Percentiles rank a stretch among this genome's conserved stretches.
Evolutionary conservation across 2,888 invertebrate genomes (phyloP).

Genomic region (Neria commutata): DNA sequence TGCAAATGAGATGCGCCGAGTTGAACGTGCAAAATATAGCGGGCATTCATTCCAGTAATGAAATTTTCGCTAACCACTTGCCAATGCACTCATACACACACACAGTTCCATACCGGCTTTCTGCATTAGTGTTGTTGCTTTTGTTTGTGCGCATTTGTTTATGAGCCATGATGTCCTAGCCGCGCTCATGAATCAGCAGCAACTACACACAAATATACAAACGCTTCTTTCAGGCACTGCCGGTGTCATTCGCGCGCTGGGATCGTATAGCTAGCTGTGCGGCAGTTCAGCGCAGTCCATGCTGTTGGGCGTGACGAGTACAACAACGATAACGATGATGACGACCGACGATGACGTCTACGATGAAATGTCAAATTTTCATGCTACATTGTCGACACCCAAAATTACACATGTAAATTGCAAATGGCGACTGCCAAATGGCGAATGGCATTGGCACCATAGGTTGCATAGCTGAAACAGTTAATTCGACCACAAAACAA

Average conservation of each 20-base stretch:
- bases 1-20: too few species aligned
- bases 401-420: constrained; percentile 56
- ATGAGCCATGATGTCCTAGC: constrained; percentile 22
- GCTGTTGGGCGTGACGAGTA: constrained; percentile 1
- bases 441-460: constrained; percentile 14
- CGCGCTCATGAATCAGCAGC: constrained; percentile 15
- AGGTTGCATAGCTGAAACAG: constrained; percentile 5
- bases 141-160: constrained; percentile 27
- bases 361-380: constrained; percentile 13
- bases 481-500: constrained; percentile 29
- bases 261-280: neutral
- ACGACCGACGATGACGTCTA: constrained; percentile 12
- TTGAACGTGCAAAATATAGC: too few species aligned
- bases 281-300: neutral
- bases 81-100: neutral
- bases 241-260: too few species aligned
- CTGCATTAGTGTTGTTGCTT: too few species aligned
- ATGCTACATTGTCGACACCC: constrained; percentile 27
- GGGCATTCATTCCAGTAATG: too few species aligned
- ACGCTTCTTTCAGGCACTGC: neutral
- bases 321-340: constrained; percentile 13
- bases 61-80: neutral
- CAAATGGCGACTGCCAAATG: constrained; percentile 45
- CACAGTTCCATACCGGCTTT: neutral
- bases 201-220: neutral